phyloP scores from a whole-genome alignment of 2,113 vertebrate species.

The Pterophyllum scalare region DNA sequence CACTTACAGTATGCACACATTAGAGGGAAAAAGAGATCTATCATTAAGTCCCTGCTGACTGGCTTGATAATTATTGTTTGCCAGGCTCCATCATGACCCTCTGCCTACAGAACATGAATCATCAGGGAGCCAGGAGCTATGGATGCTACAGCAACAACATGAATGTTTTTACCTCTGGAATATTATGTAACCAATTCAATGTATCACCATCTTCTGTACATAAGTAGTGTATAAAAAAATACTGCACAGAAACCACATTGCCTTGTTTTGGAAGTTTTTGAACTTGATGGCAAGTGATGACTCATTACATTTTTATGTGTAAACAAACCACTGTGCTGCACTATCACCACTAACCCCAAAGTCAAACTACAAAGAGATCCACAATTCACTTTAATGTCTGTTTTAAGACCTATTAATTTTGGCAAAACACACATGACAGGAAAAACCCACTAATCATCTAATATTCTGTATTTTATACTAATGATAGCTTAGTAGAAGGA shows the following conservation, averaged over 20 bases:
- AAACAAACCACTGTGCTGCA: constrained; percentile 16
- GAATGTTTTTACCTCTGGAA: constrained; percentile 36
- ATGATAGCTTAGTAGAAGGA: neutral
- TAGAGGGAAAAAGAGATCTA: constrained; percentile 36
- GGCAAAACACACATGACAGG: too few species aligned
- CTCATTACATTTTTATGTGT: constrained; percentile 6
- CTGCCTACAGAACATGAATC: constrained; percentile 74
- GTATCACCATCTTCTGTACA: constrained; percentile 19
- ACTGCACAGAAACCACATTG: neutral
- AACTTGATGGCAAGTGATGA: neutral
- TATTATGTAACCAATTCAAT: constrained; percentile 40
- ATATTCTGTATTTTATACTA: neutral
- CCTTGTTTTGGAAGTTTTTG: neutral
- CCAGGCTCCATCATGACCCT: constrained; percentile 47
- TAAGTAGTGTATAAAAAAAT: constrained; percentile 8
- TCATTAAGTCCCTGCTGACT: constrained; percentile 52
- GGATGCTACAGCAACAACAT: constrained; percentile 44
- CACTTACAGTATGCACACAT: constrained; percentile 29
- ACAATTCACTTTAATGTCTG: constrained; percentile 5
- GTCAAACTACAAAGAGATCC: constrained; percentile 12
- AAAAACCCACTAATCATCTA: neutral
- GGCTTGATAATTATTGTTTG: constrained; percentile 67
- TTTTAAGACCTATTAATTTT: neutral
- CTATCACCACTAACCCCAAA: neutral
- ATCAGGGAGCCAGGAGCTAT: constrained; percentile 49